Conservation (phyloP, 2,888 invertebrate genomes). For the Germaria angustata region DNA sequence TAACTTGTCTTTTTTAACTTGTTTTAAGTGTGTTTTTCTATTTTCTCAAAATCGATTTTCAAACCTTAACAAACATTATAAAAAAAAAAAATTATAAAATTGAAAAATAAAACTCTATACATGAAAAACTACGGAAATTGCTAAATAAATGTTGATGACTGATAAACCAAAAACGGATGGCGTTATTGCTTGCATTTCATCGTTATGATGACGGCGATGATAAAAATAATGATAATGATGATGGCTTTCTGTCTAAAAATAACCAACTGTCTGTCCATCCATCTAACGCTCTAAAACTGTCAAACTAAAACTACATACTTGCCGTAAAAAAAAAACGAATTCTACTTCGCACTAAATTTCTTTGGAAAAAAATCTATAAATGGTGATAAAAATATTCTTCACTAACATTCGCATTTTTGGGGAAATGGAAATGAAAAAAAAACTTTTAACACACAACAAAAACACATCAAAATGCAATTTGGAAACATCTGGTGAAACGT, state of each 20-base stretch:
- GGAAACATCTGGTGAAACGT: conserved; percentile 68
- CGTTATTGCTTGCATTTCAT: conserved; percentile 35
- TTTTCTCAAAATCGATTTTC: conserved; percentile 72
- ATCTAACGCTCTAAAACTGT: conserved; percentile 23
- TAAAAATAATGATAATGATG: conserved; percentile 62
- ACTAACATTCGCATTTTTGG: conserved; percentile 33
- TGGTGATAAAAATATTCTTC: conserved; percentile 57
- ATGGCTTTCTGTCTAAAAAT: conserved; percentile 58
- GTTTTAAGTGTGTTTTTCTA: neutral
- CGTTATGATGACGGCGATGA: conserved; percentile 26
- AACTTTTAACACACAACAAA: conserved; percentile 53
- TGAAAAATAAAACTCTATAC: conserved; percentile 31
- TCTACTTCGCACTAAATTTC: conserved; percentile 10
- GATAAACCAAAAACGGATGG: conserved; percentile 59
- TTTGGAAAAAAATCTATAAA: conserved; percentile 39
- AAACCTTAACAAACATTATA: conserved; percentile 48
- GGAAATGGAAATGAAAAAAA: neutral
- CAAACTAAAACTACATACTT: conserved; percentile 37
- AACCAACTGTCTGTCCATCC: conserved; percentile 31
- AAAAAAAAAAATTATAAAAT: conserved; percentile 32
- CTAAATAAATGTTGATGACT: conserved; percentile 72
- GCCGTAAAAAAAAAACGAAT: conserved; percentile 16
- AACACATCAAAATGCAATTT: conserved; percentile 74
- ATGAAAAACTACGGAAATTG: conserved; percentile 71
- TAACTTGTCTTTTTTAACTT: neutral